A percentile compares a stretch with the other conserved stretches of the same genome.
Conservation (phyloP, 2,797 vertebrate genomes). For the Diceros bicornis region DNA sequence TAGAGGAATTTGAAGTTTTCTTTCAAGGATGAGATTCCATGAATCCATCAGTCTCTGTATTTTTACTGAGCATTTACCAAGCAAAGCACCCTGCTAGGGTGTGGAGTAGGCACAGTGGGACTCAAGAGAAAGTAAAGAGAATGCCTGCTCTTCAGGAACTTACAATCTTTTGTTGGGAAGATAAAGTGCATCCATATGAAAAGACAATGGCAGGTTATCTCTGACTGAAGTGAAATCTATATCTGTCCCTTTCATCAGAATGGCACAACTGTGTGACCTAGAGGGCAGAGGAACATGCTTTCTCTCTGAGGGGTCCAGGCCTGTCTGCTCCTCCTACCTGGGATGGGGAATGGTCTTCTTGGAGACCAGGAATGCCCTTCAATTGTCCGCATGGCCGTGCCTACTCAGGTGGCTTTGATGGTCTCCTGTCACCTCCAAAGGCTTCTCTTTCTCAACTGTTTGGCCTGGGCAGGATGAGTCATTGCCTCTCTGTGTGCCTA, state of each 20-base stretch:
- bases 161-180: background rate
- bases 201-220: background rate
- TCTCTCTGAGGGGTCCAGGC: background rate
- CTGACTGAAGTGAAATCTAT: background rate
- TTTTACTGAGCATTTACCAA: background rate
- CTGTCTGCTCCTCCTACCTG: background rate
- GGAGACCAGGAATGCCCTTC: background rate
- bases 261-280: background rate
- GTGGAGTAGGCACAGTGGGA: background rate
- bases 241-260: background rate
- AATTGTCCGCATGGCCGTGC: background rate
- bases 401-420: background rate
- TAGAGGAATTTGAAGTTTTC: background rate
- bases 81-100: background rate
- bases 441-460: background rate
- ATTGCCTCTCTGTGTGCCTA: background rate
- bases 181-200: background rate
- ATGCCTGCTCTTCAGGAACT: background rate
- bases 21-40: background rate
- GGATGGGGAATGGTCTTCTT: background rate
- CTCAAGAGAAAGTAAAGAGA: background rate
- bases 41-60: background rate
- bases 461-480: background rate
- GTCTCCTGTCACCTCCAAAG: background rate
- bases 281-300: no score